phyloP scores from a whole-genome alignment of 2,113 vertebrate species.

The Morphnarchus princeps region DNA sequence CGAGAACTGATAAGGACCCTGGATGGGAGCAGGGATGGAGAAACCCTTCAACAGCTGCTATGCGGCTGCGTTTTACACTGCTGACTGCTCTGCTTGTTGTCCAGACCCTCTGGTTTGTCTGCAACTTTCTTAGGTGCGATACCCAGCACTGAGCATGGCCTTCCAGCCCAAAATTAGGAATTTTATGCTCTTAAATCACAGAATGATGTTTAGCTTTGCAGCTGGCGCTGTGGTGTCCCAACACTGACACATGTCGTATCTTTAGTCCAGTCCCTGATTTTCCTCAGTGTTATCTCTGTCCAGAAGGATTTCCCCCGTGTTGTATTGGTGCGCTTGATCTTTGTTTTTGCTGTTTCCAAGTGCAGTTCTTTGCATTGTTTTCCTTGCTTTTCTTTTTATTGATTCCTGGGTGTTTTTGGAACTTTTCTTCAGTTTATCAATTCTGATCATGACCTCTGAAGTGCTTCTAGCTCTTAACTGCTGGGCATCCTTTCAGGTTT shows the following conservation, averaged over 20 bases:
- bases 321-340: neutral
- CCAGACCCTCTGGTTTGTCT: neutral
- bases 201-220: neutral
- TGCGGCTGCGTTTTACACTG: accelerated
- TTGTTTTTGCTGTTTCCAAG: neutral
- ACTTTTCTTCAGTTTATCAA: constrained; percentile 12
- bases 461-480: constrained; percentile 25
- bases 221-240: neutral
- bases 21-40: neutral
- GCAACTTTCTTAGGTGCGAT: neutral
- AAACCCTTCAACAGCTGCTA: neutral
- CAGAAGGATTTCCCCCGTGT: neutral
- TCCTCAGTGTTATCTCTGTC: neutral
- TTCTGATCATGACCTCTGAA: neutral
- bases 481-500: constrained; percentile 27
- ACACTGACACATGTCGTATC: accelerated
- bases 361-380: neutral
- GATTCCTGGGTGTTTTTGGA: neutral
- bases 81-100: neutral
- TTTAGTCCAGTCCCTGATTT: neutral
- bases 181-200: neutral
- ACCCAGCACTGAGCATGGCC: accelerated
- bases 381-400: neutral
- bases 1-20: accelerated
- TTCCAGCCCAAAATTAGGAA: neutral